phyloP scores from a whole-genome alignment of 2,888 invertebrate genomes.

The Sericinus montela region DNA sequence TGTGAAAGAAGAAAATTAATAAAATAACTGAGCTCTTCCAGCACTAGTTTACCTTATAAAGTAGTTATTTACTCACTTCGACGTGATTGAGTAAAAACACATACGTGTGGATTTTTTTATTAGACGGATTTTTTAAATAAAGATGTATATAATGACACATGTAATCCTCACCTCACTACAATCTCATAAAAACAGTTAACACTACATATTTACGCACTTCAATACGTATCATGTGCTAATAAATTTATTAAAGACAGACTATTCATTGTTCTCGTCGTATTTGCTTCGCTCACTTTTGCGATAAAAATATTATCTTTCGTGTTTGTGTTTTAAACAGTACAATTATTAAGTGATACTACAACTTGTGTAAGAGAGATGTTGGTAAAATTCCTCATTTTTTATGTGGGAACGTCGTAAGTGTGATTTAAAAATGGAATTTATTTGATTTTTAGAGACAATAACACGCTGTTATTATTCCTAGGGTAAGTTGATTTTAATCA shows the following conservation, averaged over 20 bases:
- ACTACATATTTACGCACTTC: constrained; percentile 10
- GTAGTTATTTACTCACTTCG: too few relatives aligned
- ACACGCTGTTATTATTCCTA: neutral
- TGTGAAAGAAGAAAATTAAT: too few relatives aligned
- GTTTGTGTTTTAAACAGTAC: neutral
- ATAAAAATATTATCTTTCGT: constrained; percentile 15
- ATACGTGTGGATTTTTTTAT: too few relatives aligned
- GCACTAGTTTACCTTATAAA: too few relatives aligned
- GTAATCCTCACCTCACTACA: neutral
- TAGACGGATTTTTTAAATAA: too few relatives aligned
- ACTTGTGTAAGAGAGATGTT: too few relatives aligned
- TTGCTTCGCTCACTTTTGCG: constrained; percentile 2
- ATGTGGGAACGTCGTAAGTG: too few relatives aligned
- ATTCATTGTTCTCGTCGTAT: constrained; percentile 14
- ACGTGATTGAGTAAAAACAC: too few relatives aligned
- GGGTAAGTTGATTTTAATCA: neutral
- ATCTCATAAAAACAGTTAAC: constrained; percentile 12
- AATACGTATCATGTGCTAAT: constrained; percentile 13
- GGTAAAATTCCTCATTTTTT: too few relatives aligned
- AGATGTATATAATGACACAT: too few relatives aligned
- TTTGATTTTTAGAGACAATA: neutral
- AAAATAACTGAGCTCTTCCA: too few relatives aligned
- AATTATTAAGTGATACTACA: neutral
- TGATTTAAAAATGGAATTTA: too few relatives aligned
- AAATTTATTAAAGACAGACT: neutral